Percentiles rank a stretch among this genome's conserved stretches.
These are phyloP conservation scores for Pseudococcus longispinus DNA, from an alignment of 2,888 invertebrate genomes.

Conservation along the genomic window DNA sequence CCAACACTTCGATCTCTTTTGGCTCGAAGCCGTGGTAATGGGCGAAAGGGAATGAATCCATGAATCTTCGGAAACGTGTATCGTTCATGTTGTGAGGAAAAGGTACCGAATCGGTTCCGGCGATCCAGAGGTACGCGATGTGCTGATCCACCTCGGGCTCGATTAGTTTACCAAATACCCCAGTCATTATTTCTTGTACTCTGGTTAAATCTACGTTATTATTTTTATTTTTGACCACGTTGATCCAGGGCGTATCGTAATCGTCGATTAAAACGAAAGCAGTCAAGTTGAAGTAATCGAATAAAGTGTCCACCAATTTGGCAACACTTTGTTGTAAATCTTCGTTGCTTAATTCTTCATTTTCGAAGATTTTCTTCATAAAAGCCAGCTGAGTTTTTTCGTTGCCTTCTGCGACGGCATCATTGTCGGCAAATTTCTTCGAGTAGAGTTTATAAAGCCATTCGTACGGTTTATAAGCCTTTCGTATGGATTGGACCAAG, in stretches of 20 bases:
- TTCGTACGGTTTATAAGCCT: background rate
- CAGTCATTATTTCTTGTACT: background rate
- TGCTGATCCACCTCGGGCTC: background rate
- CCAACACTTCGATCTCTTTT: background rate
- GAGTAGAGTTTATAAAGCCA: background rate
- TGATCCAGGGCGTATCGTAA: background rate
- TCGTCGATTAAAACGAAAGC: background rate
- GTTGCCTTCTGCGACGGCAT: background rate
- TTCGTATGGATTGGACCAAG: background rate
- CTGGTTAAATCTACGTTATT: background rate
- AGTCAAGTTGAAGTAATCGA: background rate
- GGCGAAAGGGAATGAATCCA: background rate
- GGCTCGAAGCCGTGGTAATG: background rate
- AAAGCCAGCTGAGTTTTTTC: background rate
- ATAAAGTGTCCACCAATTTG: background rate
- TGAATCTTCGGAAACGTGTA: background rate
- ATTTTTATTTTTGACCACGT: background rate
- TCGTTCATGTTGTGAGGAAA: slow-evolving; percentile 7
- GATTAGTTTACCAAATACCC: background rate
- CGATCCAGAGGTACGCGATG: background rate
- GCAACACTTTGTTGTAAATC: background rate
- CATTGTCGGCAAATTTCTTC: background rate
- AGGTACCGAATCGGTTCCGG: background rate
- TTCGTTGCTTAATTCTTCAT: background rate
- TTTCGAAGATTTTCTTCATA: background rate